Percentiles rank a stretch among this genome's conserved stretches.
Evolutionary conservation across 1,140 invertebrate species (phyloP).

Genomic region (Anastrepha obliqua): DNA sequence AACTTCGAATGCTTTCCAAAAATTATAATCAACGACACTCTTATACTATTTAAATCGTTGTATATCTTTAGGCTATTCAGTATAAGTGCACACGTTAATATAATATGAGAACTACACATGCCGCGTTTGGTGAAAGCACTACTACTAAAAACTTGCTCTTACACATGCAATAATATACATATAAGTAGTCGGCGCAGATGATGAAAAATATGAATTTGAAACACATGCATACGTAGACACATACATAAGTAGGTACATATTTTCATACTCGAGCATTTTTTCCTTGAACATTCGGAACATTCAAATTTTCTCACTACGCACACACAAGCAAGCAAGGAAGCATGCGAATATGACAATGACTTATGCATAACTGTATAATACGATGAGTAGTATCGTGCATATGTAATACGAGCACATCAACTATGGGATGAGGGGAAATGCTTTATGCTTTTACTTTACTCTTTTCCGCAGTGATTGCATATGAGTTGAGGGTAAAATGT

Average conservation of each 20-base stretch:
- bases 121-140: slow-evolving; percentile 34
- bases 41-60: background rate
- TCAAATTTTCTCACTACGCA: background rate
- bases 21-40: background rate
- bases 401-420: background rate
- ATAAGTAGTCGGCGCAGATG: too few relatives aligned
- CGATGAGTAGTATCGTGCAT: background rate
- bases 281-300: background rate
- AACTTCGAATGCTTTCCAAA: background rate
- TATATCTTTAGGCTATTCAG: slow-evolving; percentile 2
- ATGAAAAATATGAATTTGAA: background rate
- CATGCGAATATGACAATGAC: slow-evolving; percentile 25
- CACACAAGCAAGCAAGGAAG: background rate
- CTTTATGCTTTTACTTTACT: background rate
- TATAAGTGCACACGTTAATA: background rate
- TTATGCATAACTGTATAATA: background rate
- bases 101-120: background rate
- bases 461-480: background rate
- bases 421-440: background rate
- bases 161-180: background rate
- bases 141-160: background rate
- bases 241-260: too few relatives aligned
- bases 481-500: background rate
- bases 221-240: background rate
- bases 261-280: background rate